Percentiles rank a stretch among this genome's conserved stretches.
Conservation (phyloP, 2,113 vertebrate species). For the Rafetus swinhoei region DNA sequence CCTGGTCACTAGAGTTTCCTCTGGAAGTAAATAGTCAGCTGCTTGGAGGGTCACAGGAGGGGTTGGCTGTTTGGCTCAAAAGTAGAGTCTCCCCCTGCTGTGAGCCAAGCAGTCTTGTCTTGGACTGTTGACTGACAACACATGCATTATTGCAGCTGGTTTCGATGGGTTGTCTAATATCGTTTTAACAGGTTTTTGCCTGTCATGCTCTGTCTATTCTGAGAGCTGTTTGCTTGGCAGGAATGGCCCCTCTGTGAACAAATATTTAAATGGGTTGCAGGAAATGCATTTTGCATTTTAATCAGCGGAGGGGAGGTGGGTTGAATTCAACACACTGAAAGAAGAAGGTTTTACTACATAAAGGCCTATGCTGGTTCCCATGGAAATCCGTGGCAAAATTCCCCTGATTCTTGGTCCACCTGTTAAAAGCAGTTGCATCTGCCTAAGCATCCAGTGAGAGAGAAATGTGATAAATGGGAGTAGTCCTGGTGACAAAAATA, state of each 20-base stretch:
- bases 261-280: not conserved
- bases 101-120: not conserved
- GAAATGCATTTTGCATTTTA: constrained; percentile 34
- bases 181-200: not conserved
- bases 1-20: not conserved
- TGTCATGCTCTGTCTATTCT: constrained; percentile 1
- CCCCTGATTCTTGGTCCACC: not conserved
- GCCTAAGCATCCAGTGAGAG: not conserved
- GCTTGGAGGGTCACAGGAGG: not conserved
- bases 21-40: not conserved
- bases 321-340: not conserved
- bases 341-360: not conserved
- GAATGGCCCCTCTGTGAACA: not conserved
- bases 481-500: not conserved
- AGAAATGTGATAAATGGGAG: not conserved
- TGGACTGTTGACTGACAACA: not conserved
- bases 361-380: not conserved
- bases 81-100: not conserved
- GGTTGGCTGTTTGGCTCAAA: not conserved
- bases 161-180: not conserved
- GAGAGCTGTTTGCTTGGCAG: not conserved
- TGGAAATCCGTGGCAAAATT: not conserved
- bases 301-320: constrained; percentile 26
- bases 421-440: not conserved
- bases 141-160: not conserved